Base-by-base conservation (phyloP, 2,888 invertebrate genomes). In the Phoronis australis region DNA sequence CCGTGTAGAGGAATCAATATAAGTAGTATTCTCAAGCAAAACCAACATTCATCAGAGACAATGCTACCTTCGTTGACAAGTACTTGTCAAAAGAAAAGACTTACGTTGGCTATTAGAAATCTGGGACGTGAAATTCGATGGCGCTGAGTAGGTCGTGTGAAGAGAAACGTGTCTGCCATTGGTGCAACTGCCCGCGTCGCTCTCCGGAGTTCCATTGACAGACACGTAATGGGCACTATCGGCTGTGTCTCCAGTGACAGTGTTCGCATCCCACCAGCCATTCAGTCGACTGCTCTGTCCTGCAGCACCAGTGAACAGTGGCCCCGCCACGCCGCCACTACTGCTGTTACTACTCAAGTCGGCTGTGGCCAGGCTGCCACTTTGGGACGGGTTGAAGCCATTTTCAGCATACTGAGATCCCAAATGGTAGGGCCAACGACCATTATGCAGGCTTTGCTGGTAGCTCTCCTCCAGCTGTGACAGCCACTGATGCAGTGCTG, bases 401-500 rank as follows among this genome's bases (percentile, higher is more conserved):
- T 9, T 31, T 9, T 31, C 31, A 15, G 9, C 15, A 31, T 31
- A 31, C 9, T 31, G 31, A 31, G 31, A 15, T 12, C 9, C 31
- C 9, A 31, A 15, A n/a, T n/a, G n/a, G n/a, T n/a, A n/a, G n/a
- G n/a, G n/a, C n/a, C n/a, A n/a, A n/a, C n/a, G n/a, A 12, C 31
- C 31, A 15, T 31, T 31, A 20, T 9, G 6, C 15, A n/a, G 9
- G 39, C 55, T 59, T 44, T 56, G 50, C 18, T 56, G 55, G 46
- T 61, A 62, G 20, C 63, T 59, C 57, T 87, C 87, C 70, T 90
- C 87, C 60, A 92, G 81, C 72, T 88, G 87, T 64, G 85, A 84
- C 51, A 93, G 82, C 85, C 90, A 87, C 73, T 87, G 85, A 57
- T 87, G 87, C 63, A 93, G 68, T 54, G 66, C 82, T 25, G 86